A percentile compares a stretch with the other conserved stretches of the same genome.
Conservation (phyloP, 2,113 vertebrate genomes). For the Hydrochoerus hydrochaeris region DNA sequence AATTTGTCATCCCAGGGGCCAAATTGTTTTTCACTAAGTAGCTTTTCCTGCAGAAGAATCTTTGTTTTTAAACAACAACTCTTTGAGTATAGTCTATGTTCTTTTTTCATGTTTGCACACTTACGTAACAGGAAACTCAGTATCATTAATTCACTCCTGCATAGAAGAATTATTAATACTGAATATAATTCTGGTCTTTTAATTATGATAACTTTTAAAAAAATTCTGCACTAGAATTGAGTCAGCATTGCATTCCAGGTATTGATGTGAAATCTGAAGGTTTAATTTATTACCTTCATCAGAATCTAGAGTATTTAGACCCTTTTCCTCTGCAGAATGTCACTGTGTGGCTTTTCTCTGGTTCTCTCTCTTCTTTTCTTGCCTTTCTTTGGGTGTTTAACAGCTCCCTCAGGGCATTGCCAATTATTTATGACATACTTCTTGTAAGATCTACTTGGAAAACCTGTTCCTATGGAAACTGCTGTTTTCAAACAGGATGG, state of each 20-base stretch:
- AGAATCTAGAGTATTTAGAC: slow-evolving; percentile 53
- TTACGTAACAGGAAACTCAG: slow-evolving; percentile 41
- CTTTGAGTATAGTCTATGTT: slow-evolving; percentile 14
- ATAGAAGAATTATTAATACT: slow-evolving; percentile 35
- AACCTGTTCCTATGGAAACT: slow-evolving; percentile 89
- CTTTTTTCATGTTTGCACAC: slow-evolving; percentile 5
- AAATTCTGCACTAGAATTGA: neutral
- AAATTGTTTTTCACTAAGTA: neutral
- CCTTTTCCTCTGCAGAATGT: slow-evolving; percentile 47
- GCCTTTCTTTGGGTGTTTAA: slow-evolving; percentile 84
- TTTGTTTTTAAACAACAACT: slow-evolving; percentile 1
- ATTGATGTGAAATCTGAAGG: slow-evolving; percentile 61
- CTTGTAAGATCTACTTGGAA: slow-evolving; percentile 85
- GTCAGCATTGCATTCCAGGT: slow-evolving; percentile 42
- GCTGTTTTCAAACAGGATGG: slow-evolving; percentile 85
- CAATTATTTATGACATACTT: slow-evolving; percentile 88
- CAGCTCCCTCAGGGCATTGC: slow-evolving; percentile 78
- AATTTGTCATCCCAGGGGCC: neutral
- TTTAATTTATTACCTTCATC: slow-evolving; percentile 60
- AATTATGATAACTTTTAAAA: slow-evolving; percentile 58
- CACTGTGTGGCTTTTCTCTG: slow-evolving; percentile 60
- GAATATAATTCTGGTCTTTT: slow-evolving; percentile 45
- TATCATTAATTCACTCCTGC: slow-evolving; percentile 46
- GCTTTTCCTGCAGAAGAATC: neutral
- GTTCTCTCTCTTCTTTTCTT: slow-evolving; percentile 63